These are phyloP conservation scores for Chrysochloris asiatica DNA, from an alignment of 2,113 vertebrate genomes.

Conservation along the genomic window DNA sequence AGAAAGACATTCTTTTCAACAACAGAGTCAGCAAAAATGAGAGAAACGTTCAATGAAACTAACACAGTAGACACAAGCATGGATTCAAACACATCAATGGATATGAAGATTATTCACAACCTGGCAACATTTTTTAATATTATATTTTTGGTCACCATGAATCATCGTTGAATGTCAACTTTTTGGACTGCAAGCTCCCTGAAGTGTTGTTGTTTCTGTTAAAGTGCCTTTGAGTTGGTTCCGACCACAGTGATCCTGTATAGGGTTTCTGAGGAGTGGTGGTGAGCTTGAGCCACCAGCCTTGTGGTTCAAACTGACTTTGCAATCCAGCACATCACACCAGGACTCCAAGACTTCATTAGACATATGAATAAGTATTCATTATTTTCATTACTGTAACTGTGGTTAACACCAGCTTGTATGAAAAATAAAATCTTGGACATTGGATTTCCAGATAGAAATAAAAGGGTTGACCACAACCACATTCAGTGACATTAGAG, in stretches of 20 bases:
- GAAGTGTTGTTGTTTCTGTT: too few relatives aligned
- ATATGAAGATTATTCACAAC: not conserved
- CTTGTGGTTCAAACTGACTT: too few relatives aligned
- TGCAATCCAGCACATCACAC: too few relatives aligned
- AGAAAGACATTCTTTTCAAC: not conserved
- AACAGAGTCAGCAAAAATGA: not conserved
- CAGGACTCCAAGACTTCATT: too few relatives aligned
- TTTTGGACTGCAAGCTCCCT: too few relatives aligned
- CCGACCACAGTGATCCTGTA: too few relatives aligned
- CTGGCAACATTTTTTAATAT: not conserved
- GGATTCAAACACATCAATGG: not conserved
- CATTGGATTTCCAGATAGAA: not conserved
- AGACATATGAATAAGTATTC: not conserved
- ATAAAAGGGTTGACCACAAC: not conserved
- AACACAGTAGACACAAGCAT: not conserved
- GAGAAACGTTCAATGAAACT: not conserved
- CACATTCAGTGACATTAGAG: too few relatives aligned
- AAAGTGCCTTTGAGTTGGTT: too few relatives aligned
- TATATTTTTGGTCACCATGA: too few relatives aligned
- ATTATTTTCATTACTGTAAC: not conserved
- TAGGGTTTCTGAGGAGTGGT: too few relatives aligned
- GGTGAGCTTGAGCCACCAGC: too few relatives aligned
- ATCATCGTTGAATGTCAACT: too few relatives aligned
- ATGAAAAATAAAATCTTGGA: not conserved
- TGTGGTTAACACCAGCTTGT: not conserved